A percentile compares a stretch with the other conserved stretches of the same genome.
These are phyloP conservation scores for Heliconius melpomene DNA, from an alignment of 1,140 invertebrate genomes.

Conservation along the genomic window DNA sequence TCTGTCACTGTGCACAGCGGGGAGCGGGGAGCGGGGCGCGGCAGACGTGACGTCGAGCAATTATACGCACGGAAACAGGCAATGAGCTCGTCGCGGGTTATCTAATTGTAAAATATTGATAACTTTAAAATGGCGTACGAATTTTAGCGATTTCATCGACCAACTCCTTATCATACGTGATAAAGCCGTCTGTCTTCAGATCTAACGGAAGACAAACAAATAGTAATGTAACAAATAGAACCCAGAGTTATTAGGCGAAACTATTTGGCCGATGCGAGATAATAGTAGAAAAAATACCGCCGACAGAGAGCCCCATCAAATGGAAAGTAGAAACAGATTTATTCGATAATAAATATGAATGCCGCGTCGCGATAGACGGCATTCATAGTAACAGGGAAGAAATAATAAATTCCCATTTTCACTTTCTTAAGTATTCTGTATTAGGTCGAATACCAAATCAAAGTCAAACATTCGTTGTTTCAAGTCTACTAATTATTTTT, in stretches of 20 bases:
- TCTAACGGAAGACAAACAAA: neutral
- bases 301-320: no score
- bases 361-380: neutral
- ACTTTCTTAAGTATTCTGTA: no score
- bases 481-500: neutral
- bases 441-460: no score
- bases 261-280: no score
- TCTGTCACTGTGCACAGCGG: neutral
- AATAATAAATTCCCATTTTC: no score
- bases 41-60: neutral
- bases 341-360: no score
- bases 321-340: no score
- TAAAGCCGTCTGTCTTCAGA: neutral
- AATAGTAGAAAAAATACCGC: no score
- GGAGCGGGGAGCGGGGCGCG: neutral
- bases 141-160: constrained; percentile 10
- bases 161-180: neutral
- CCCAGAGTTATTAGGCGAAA: no score
- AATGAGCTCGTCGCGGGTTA: neutral
- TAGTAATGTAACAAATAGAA: neutral
- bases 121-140: neutral
- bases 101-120: neutral
- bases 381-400: neutral
- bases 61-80: constrained; percentile 2
- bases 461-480: no score